These are phyloP conservation scores for Pagetopsis macropterus DNA, from an alignment of 2,797 vertebrate genomes.

Conservation along the genomic window DNA sequence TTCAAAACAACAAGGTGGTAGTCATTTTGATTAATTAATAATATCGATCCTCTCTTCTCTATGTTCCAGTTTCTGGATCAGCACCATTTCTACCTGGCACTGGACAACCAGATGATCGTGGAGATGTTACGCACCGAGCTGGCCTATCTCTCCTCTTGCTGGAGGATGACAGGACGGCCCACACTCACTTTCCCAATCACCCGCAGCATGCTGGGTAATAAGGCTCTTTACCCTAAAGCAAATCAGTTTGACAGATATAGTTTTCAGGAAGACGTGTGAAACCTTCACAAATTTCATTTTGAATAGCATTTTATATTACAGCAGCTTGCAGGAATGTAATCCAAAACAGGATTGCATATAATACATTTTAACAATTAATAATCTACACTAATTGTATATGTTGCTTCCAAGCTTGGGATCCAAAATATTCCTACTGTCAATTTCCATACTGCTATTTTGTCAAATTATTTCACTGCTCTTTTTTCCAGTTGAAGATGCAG, in stretches of 20 bases:
- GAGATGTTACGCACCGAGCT: conserved; percentile 96
- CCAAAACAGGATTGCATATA: background rate
- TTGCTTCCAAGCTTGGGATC: background rate
- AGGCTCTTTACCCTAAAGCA: conserved; percentile 15
- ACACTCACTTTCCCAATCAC: conserved; percentile 95
- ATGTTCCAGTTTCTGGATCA: conserved; percentile 92
- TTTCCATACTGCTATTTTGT: background rate
- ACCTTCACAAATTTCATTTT: background rate
- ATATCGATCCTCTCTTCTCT: background rate
- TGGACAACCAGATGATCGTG: conserved; percentile 99
- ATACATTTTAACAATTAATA: background rate
- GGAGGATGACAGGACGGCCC: conserved; percentile 97
- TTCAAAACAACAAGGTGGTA: background rate
- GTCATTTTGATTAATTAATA: background rate
- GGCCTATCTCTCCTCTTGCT: conserved; percentile 94
- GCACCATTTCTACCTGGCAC: conserved; percentile 97
- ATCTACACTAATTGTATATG: background rate
- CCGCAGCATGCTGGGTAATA: conserved; percentile 92
- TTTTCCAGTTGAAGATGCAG: conserved; percentile 89
- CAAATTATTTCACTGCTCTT: background rate
- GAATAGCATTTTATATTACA: background rate
- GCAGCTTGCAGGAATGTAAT: background rate
- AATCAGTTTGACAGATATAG: background rate
- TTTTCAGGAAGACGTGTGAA: background rate
- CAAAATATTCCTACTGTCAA: background rate